Evolutionary conservation across 2,113 vertebrate genomes (phyloP).

Genomic region (Nothocercus nigrocapillus): DNA sequence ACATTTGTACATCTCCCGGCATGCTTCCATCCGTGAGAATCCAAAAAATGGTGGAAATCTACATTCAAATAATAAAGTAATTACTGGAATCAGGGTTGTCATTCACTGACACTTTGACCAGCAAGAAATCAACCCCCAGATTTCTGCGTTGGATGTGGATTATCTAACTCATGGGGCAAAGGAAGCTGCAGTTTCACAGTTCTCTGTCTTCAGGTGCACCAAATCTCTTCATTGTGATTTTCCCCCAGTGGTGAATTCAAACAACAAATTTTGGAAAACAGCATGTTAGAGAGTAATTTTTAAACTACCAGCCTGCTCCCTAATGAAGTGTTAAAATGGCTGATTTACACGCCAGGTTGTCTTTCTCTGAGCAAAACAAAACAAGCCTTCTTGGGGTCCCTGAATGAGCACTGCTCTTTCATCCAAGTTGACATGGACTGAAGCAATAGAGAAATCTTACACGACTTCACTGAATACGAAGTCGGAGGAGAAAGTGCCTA

Average conservation of each 20-base stretch:
- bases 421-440: neutral
- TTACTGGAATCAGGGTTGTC: neutral
- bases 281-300: neutral
- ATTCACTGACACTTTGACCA: neutral
- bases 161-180: neutral
- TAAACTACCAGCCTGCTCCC: neutral
- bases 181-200: neutral
- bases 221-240: neutral
- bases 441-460: neutral
- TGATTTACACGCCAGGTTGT: neutral
- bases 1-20: neutral
- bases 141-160: neutral
- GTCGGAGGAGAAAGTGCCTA: neutral
- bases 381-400: neutral
- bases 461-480: neutral
- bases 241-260: neutral
- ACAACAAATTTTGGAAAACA: neutral
- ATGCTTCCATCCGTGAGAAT: neutral
- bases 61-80: neutral
- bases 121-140: neutral
- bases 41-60: neutral
- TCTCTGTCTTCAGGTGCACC: neutral
- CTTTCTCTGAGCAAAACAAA: neutral
- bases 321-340: neutral
- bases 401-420: conserved; percentile 16